Evolutionary conservation across 1,140 invertebrate species (phyloP), one percentile per base, ranked within the genome.

Genomic region (Pogonus chalceus): DNA sequence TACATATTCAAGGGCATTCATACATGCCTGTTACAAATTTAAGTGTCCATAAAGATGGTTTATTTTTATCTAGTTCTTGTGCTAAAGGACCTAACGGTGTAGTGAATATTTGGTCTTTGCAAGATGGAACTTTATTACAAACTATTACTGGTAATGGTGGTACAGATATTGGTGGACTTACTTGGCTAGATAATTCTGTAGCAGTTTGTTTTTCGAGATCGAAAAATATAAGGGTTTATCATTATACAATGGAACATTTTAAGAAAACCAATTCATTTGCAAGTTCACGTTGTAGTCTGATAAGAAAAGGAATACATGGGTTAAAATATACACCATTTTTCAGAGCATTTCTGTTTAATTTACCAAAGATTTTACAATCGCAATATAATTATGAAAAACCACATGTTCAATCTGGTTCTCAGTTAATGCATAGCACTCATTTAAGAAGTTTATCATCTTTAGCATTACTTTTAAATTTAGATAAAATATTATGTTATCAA

Each of bases 91-190:
- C 69, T 10, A 78, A 72, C 60, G 79, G 80, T 10, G 71, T 80
- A 59, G 65, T 83, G 2, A 83, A 84, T 61, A 72, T 84, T 20
- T 84, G 81, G 81, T 80, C 78, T 2, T 62, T 84, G 1, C 68
- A 75, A 65, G 75, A 81, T 66, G 79, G 78, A 0, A 75, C 70
- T 52, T 62, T 83, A 16, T 64, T 82, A 2, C 75, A 81, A 56
- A 81, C 79, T 1, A 61, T 74, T 49, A 74, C 74, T 39, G 79
- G 79, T 2, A 70, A 63, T 46, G 80, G 80, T 14, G 73, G 72
- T 1, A 69, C 80, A 1, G 70, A 72, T 35, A 63, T 68, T 47
- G 60, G 63, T 39, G 68, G 66, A 1, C 53, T 82, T 1, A 57
- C 59, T 21, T 84, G 81, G 80, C 65, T 74, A 49, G 67, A 68